These are phyloP conservation scores for Myiozetetes cayanensis DNA, from an alignment of 2,113 vertebrate genomes.

Conservation along the genomic window DNA sequence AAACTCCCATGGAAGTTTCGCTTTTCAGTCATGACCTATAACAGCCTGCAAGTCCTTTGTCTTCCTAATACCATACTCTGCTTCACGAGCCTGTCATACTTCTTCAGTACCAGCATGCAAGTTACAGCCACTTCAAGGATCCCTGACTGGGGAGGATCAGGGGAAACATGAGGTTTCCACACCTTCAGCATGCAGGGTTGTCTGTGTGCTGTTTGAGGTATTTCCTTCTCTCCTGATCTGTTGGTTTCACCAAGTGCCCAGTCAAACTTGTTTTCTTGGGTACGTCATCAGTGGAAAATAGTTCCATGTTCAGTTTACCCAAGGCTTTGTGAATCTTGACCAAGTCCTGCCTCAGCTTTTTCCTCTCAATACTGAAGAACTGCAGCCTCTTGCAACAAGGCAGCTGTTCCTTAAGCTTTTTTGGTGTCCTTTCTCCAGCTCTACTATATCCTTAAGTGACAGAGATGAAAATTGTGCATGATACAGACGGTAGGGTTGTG, in stretches of 20 bases:
- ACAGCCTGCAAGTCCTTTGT: background rate
- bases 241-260: background rate
- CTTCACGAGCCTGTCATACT: background rate
- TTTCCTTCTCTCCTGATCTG: background rate
- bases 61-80: background rate
- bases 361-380: background rate
- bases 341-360: background rate
- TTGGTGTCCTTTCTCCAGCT: background rate
- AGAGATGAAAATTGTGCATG: background rate
- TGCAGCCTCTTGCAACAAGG: background rate
- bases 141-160: background rate
- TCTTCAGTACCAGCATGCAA: background rate
- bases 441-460: background rate
- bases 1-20: background rate
- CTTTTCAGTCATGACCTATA: background rate
- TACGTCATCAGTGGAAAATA: fast-evolving
- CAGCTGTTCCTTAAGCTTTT: background rate
- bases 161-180: background rate
- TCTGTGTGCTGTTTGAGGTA: background rate
- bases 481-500: background rate
- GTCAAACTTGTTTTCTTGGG: background rate
- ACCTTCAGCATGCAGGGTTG: background rate
- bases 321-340: background rate
- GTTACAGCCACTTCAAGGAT: background rate
- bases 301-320: background rate